phyloP scores from a whole-genome alignment of 2,113 vertebrate species.

The Proterorhinus semilunaris region DNA sequence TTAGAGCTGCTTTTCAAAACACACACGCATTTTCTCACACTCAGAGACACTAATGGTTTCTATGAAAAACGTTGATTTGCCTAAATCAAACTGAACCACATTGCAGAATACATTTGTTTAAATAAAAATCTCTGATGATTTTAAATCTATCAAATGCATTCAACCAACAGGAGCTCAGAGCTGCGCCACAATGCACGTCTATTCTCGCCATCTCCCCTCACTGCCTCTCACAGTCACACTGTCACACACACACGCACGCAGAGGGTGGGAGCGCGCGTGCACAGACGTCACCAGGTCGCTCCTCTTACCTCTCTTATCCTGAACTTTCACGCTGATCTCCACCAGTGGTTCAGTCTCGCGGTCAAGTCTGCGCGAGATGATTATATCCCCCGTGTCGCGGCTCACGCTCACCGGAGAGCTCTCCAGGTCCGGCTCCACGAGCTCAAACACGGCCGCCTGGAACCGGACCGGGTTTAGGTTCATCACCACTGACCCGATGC shows the following conservation, averaged over 20 bases:
- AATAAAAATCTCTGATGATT: too few relatives aligned
- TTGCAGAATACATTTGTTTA: too few relatives aligned
- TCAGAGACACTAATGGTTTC: too few relatives aligned
- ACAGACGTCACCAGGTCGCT: neutral
- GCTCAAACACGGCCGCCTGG: conserved; percentile 76
- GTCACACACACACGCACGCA: conserved; percentile 3
- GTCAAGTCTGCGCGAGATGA: conserved; percentile 79
- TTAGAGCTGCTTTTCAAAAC: too few relatives aligned
- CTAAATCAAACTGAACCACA: too few relatives aligned
- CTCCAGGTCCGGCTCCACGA: conserved; percentile 76
- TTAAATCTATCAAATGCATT: neutral
- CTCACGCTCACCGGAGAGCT: conserved; percentile 79
- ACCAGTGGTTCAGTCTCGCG: conserved; percentile 79
- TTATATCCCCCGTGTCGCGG: conserved; percentile 80
- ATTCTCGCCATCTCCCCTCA: neutral
- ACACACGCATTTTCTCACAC: too few relatives aligned
- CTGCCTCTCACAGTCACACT: neutral
- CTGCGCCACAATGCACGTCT: neutral
- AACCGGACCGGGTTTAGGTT: conserved; percentile 75
- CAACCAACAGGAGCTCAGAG: neutral
- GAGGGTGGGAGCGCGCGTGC: conserved; percentile 32
- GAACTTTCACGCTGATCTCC: conserved; percentile 81
- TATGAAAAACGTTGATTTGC: too few relatives aligned
- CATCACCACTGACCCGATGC: conserved; percentile 79
- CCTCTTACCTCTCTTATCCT: conserved; percentile 80